phyloP scores from a whole-genome alignment of 2,888 invertebrate species.

The Odontomyia ornata region DNA sequence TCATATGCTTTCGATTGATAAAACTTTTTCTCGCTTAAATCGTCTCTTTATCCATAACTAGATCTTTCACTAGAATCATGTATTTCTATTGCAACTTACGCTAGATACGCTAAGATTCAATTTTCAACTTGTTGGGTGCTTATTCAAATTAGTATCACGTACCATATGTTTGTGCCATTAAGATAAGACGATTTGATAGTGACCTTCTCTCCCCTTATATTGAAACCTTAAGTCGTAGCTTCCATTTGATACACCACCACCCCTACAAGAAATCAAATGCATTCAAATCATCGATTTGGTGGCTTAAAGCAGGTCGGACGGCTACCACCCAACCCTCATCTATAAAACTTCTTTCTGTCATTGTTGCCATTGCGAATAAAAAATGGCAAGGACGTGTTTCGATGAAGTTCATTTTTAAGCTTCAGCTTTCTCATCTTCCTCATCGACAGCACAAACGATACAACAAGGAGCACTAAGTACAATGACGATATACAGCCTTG shows the following conservation, averaged over 20 bases:
- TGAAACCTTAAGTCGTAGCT: not conserved
- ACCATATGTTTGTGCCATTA: slow-evolving; percentile 50
- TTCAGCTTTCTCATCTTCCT: not conserved
- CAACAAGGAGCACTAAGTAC: slow-evolving; percentile 3
- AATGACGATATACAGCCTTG: slow-evolving; percentile 16
- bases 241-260: not conserved
- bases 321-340: not conserved
- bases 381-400: slow-evolving; percentile 29
- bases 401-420: not conserved
- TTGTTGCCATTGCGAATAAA: not conserved
- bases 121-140: slow-evolving; percentile 50
- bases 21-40: no score
- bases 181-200: slow-evolving; percentile 49
- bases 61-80: no score
- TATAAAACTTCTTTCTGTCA: not conserved
- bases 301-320: not conserved
- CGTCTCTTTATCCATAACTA: no score
- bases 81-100: not conserved
- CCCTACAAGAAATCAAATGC: not conserved
- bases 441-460: not conserved
- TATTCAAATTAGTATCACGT: slow-evolving; percentile 51
- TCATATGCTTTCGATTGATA: no score
- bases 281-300: not conserved
- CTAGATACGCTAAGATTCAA: slow-evolving; percentile 48
- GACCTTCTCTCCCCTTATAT: not conserved